Evolutionary conservation across 2,797 vertebrate genomes (phyloP), one percentile per base, ranked within the genome.

Genomic region (Xiphorhynchus erythropygius): DNA sequence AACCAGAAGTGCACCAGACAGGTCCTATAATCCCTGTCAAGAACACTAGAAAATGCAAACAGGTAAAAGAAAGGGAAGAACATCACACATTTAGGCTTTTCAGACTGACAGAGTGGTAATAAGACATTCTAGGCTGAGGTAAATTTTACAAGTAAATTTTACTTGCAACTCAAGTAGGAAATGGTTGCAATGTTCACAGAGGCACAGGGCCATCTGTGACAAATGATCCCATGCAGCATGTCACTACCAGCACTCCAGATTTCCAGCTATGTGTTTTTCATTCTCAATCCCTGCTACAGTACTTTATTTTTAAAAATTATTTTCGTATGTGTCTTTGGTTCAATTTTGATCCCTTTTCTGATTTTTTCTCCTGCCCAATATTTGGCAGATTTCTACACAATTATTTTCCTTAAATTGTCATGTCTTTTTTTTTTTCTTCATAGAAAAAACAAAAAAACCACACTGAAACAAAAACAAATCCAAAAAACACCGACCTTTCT

Each of bases 151-250:
- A 57, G 24, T 23, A 41, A 83, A 28, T 46, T 70, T 55, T 60
- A 42, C 42, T 39, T 79, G 37, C 74, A 50, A 16, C 55, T 73
- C 16, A 55, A 14, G 32, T 33, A 24, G 57, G 23, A 68, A 65
- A 59, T 18, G 27, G 35, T 23, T 33, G 30, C 21, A 42, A 18
- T 39, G 30, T 52, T 74, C 30, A 52, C 50, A 75, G 57, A 68
- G 30, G 35, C 46, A 74, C 32, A 44, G 27, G 32, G 15, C 47
- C 3, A 2, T 6, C 25, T 16, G 49, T 13, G 23, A 50, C 18
- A 14, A 18, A 5, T 0, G 4, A 56, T n/a, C 44, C 41, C 18
- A 21, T 2, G 11, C 37, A 69, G 65, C 60, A 35, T 0, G 0
- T 35, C 55, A 71, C 30, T 16, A 19, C 35, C 35, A 59, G 46